Base-by-base conservation (phyloP, 2,113 vertebrate genomes). In the Bufo gargarizans region DNA sequence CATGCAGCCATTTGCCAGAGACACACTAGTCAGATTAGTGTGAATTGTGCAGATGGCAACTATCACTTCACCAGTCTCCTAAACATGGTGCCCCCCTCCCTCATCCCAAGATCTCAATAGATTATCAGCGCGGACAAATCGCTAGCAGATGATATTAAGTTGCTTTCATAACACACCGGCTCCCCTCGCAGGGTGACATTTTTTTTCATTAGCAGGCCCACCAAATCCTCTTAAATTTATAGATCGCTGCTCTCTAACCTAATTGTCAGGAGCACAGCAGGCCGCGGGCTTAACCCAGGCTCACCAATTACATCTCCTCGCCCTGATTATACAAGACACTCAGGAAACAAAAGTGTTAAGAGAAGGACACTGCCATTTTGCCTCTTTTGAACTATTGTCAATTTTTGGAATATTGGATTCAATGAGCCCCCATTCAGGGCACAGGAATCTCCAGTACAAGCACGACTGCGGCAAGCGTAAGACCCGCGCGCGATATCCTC, bases 301-400 rank as follows among this genome's bases (percentile, higher is more conserved):
- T 91, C 93, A 95, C 94, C 96, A 95, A 96, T 96, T 95, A 95
- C 94, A 95, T 96, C 95, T 92, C 91, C 94, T 88, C 86, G 95
- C 96, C 95, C 94, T 96, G 95, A 97, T 96, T 95, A 96, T 94
- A 97, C 97, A 95, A 97, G 96, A 95, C 94, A 91, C 91, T 91
- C 93, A 94, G 93, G 94, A 93, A 92, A 95, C 94, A 96, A 93
- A 95, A 92, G 93, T 91, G 95, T 90, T 94, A 94, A 94, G 92
- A 92, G 94, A 96, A 94, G 95, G 94, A 96, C 96, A 96, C 94
- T 93, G 92, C 50, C 33, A 43, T 92, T 92, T 92, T 92, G 95
- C 94, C 94, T 77, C 90, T 93, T 93, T 94, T 94, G 91, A 95
- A 95, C 96, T 95, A 95, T 95, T 94, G 94, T 95, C 67, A 94